Conservation (phyloP, 2,888 invertebrate genomes). For the Oscheius onirici region DNA sequence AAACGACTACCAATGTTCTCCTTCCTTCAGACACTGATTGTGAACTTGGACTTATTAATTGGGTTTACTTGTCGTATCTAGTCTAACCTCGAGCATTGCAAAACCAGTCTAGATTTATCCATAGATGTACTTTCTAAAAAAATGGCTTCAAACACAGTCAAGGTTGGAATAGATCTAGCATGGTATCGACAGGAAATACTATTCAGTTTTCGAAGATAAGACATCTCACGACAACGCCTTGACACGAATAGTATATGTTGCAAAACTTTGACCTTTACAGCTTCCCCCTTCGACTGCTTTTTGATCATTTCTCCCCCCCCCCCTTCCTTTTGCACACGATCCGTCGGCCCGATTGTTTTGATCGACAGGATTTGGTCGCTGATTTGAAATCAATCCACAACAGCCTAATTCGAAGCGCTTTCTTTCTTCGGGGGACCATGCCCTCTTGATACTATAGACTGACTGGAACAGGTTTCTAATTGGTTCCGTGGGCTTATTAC, state of each 20-base stretch:
- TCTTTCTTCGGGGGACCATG: neutral
- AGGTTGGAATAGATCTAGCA: too few species aligned
- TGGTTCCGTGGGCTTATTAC: conserved; percentile 3
- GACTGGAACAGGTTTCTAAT: neutral
- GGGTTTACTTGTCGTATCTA: too few species aligned
- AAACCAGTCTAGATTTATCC: too few species aligned
- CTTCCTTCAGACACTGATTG: too few species aligned
- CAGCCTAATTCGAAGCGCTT: neutral
- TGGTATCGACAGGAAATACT: too few species aligned
- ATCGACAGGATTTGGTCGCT: conserved; percentile 7
- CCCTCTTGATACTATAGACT: neutral
- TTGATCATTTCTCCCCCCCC: neutral
- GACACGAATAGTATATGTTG: too few species aligned
- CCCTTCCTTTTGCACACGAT: conserved; percentile 2
- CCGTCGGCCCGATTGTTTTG: neutral
- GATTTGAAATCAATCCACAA: conserved; percentile 22
- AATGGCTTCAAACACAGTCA: too few species aligned
- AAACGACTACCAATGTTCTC: too few species aligned
- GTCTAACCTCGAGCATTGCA: too few species aligned
- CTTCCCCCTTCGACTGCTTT: neutral
- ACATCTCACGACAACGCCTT: too few species aligned
- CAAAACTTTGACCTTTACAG: conserved; percentile 5
- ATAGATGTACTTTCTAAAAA: conserved; percentile 4
- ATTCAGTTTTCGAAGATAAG: too few species aligned
- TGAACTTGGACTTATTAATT: too few species aligned